These are phyloP conservation scores for Nasonovia ribisnigri DNA, from an alignment of 2,888 invertebrate genomes.

Conservation along the genomic window DNA sequence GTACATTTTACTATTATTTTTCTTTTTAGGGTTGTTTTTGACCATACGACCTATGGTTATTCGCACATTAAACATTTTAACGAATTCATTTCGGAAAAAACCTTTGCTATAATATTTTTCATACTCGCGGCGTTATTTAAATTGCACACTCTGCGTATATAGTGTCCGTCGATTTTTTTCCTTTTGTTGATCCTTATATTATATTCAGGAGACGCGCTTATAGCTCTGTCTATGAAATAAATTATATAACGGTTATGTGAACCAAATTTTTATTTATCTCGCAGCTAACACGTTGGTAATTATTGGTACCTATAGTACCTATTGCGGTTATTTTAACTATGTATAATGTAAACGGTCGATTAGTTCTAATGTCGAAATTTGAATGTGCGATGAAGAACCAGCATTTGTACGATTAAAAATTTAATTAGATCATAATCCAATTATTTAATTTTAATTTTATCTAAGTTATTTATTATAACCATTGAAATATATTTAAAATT, in stretches of 20 bases:
- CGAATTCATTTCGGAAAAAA: background rate
- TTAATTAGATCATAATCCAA: background rate
- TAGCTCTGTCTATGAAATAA: background rate
- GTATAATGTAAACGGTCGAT: background rate
- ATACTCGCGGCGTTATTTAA: no score
- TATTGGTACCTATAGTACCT: background rate
- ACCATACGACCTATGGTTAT: background rate
- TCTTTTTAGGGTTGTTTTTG: conserved; percentile 4
- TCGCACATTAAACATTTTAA: background rate
- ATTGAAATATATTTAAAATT: background rate
- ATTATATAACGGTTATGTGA: background rate
- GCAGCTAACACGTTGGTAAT: background rate
- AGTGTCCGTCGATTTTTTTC: background rate
- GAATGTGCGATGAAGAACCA: background rate
- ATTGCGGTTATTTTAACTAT: background rate
- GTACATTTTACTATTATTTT: background rate
- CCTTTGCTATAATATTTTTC: background rate
- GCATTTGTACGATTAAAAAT: background rate
- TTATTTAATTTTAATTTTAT: no score
- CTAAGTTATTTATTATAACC: background rate
- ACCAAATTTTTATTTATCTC: background rate
- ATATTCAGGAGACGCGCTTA: background rate
- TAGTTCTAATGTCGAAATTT: background rate
- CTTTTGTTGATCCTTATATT: background rate
- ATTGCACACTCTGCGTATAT: background rate